Evolutionary conservation across 2,888 invertebrate species (phyloP).

Genomic region (Ypsolopha scabrella): DNA sequence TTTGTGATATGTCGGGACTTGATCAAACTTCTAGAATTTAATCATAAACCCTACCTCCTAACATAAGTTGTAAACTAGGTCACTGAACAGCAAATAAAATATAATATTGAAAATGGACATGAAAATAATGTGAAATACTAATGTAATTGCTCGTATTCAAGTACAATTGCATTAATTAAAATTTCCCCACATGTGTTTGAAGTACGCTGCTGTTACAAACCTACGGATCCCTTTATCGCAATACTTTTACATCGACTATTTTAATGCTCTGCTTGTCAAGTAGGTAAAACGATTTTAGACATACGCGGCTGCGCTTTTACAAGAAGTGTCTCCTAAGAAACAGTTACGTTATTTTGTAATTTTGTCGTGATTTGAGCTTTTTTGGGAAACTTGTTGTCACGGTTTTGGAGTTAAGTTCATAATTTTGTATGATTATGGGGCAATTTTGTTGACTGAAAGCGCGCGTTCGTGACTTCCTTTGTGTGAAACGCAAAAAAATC

Average conservation of each 20-base stretch:
- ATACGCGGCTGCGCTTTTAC: neutral
- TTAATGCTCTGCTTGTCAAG: conserved; percentile 10
- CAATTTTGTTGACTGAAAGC: conserved; percentile 4
- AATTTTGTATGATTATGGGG: conserved; percentile 5
- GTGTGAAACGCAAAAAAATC: neutral
- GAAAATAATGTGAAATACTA: too few species aligned
- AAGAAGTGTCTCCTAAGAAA: neutral
- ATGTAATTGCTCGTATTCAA: too few species aligned
- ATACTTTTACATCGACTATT: too few species aligned
- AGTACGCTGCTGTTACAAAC: neutral
- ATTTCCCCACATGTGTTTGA: neutral
- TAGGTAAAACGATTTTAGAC: conserved; percentile 4
- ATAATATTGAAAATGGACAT: too few species aligned
- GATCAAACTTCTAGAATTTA: too few species aligned
- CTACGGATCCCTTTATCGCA: neutral
- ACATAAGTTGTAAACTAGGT: too few species aligned
- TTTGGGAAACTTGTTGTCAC: conserved; percentile 1
- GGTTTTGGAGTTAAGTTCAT: conserved; percentile 1
- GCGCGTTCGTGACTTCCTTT: conserved; percentile 1
- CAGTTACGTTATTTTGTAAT: neutral
- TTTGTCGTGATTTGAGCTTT: neutral
- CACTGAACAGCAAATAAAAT: too few species aligned
- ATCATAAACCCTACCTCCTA: too few species aligned
- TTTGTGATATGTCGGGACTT: too few species aligned
- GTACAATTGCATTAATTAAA: too few species aligned